These are phyloP conservation scores for Drosophila teissieri DNA, from an alignment of 1,140 invertebrate species.

Conservation along the genomic window DNA sequence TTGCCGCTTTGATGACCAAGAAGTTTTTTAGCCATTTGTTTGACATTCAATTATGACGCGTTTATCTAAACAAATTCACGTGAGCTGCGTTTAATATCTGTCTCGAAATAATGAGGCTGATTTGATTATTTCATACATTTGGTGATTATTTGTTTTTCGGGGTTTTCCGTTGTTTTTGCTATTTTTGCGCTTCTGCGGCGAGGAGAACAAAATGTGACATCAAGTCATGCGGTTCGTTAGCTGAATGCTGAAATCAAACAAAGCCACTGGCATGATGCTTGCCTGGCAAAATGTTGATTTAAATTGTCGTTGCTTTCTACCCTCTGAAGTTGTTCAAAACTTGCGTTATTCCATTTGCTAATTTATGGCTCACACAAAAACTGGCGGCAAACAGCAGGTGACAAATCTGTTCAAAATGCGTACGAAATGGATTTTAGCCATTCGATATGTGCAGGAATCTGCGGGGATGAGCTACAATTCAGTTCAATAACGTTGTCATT, in stretches of 20 bases:
- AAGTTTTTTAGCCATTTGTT: conserved; percentile 34
- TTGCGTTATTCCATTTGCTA: conserved; percentile 46
- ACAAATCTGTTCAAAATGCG: conserved; percentile 25
- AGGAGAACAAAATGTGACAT: conserved; percentile 57
- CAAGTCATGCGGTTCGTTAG: conserved; percentile 66
- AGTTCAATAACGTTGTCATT: conserved; percentile 32
- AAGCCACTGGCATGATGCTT: conserved; percentile 27
- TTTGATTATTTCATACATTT: conserved; percentile 55
- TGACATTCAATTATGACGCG: conserved; percentile 53
- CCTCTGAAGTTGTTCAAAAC: conserved; percentile 3
- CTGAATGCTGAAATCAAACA: conserved; percentile 63
- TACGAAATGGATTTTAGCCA: conserved; percentile 6
- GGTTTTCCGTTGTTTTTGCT: conserved; percentile 23
- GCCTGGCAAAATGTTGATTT: conserved; percentile 46
- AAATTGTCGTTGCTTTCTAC: conserved; percentile 4
- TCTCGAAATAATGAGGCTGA: conserved; percentile 58
- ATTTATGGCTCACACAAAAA: conserved; percentile 50
- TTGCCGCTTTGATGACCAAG: conserved; percentile 57
- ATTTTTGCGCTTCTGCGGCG: conserved; percentile 17
- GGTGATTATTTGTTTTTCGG: conserved; percentile 39
- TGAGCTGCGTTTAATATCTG: conserved; percentile 28
- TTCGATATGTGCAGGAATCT: background rate
- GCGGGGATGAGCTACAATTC: background rate
- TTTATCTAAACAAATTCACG: conserved; percentile 64
- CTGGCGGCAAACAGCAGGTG: conserved; percentile 29